Base-by-base conservation (phyloP, 2,797 vertebrate genomes). In the Sebastiscus tertius region DNA sequence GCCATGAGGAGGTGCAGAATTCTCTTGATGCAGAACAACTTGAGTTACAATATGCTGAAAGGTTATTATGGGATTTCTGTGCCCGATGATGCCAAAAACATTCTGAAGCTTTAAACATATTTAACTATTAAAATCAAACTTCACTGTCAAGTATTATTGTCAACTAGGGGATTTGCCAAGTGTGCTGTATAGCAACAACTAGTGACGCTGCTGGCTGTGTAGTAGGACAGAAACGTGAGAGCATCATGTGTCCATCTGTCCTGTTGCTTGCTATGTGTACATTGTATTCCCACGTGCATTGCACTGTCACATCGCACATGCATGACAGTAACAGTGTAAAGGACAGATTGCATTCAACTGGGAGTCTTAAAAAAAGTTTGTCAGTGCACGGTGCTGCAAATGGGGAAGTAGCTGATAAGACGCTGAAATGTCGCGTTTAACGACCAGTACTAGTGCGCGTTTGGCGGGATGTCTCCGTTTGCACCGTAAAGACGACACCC, bases 301-400 rank as follows among this genome's bases (percentile, higher is more conserved):
- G 33, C 13, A 10, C 8, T 29, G 42, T 29, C 59, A 59, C 39
- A 42, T 16, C 39, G 13, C 39, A 42, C 33, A 42, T 20, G 72
- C 42, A 24, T 56, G 56, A 68, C 9, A 27, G 29, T 13, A 20
- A 6, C 9, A 31, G 16, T 14, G 61, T 29, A 8, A 70, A 29
- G 12, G 24, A 20, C 14, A 33, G 5, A 63, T 29, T 24, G 39
- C 13, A 62, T 33, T 39, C 4, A 55, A 52, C n/a, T 58, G 18
- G 2, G 54, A 18, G 66, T 29, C 7, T 31, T 20, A 42, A 74
- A 31, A 73, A 88, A 91, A 89, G 86, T 92, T 89, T 79, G 83
- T 9, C 75, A 36, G 62, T 4, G 58, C 54, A 65, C 46, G 52
- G 36, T 26, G 75, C 52, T 68, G 54, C 70, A 72, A 31, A 22